phyloP scores from a whole-genome alignment of 2,797 vertebrate species.

The Selene dorsalis region DNA sequence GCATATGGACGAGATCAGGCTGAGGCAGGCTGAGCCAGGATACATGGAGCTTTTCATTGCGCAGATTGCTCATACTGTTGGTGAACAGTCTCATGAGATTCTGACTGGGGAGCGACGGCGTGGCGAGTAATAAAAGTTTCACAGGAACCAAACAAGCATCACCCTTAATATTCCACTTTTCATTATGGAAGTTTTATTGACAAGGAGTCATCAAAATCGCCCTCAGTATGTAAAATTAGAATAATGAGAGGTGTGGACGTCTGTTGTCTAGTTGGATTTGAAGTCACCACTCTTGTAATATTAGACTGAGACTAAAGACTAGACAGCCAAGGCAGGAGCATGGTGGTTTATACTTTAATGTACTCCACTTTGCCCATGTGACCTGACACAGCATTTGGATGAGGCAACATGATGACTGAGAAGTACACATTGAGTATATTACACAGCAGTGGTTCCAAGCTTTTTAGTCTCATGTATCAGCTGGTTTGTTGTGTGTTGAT shows the following conservation, averaged over 20 bases:
- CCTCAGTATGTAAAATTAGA: background rate
- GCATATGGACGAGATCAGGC: slow-evolving; percentile 63
- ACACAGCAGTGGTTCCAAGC: background rate
- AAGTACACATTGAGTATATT: background rate
- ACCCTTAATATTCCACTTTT: slow-evolving; percentile 42
- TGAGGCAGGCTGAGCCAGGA: slow-evolving; percentile 50
- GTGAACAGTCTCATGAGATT: slow-evolving; percentile 28
- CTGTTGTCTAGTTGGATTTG: background rate
- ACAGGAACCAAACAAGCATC: slow-evolving; percentile 32
- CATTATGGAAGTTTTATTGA: slow-evolving; percentile 36
- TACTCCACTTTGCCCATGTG: background rate
- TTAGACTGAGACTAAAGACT: background rate
- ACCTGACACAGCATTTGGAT: too few species aligned
- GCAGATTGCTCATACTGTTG: too few species aligned
- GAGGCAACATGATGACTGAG: background rate
- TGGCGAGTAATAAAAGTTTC: slow-evolving; percentile 42
- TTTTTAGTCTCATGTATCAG: background rate
- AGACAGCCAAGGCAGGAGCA: background rate
- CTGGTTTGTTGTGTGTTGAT: background rate
- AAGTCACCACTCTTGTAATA: background rate
- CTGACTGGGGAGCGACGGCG: slow-evolving; percentile 26
- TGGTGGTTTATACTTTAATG: background rate
- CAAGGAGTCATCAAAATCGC: background rate
- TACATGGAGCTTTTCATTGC: slow-evolving; percentile 57
- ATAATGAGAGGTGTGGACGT: background rate